Percentiles rank a stretch among this genome's conserved stretches.
These are phyloP conservation scores for Malachius bipustulatus DNA, from an alignment of 2,888 invertebrate genomes.

Conservation along the genomic window DNA sequence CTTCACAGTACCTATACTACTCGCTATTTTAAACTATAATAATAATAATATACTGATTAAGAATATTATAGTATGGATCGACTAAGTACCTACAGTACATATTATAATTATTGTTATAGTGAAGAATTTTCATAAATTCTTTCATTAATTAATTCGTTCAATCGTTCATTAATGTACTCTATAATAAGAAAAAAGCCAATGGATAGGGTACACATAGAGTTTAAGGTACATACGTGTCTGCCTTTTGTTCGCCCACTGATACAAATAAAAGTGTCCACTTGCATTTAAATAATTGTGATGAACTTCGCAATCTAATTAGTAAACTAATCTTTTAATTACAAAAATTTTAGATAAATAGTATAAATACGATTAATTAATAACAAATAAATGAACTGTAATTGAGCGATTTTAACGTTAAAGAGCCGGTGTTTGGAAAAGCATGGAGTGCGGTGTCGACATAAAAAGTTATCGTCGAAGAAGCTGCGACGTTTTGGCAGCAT, in stretches of 20 bases:
- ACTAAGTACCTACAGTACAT: too few relatives aligned
- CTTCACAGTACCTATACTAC: too few relatives aligned
- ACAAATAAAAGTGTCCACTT: constrained; percentile 37
- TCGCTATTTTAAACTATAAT: too few relatives aligned
- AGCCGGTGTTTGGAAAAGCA: constrained; percentile 9
- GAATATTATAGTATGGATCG: too few relatives aligned
- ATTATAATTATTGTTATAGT: too few relatives aligned
- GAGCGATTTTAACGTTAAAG: constrained; percentile 23
- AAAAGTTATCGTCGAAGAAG: not conserved
- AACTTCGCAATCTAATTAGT: constrained; percentile 38
- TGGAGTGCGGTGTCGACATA: constrained; percentile 11
- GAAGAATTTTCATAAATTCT: too few relatives aligned
- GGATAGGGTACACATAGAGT: constrained; percentile 31
- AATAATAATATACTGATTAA: too few relatives aligned
- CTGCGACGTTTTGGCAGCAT: too few relatives aligned
- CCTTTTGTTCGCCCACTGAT: constrained; percentile 39
- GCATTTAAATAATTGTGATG: constrained; percentile 38
- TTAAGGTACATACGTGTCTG: constrained; percentile 38
- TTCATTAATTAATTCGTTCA: too few relatives aligned
- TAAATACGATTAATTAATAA: constrained; percentile 27
- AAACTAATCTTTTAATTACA: constrained; percentile 32
- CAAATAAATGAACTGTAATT: constrained; percentile 30
- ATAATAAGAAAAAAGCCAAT: constrained; percentile 26
- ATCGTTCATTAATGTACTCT: too few relatives aligned
- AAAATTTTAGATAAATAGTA: constrained; percentile 36